Evolutionary conservation across 2,888 invertebrate genomes (phyloP).

Genomic region (Hymenopus coronatus): DNA sequence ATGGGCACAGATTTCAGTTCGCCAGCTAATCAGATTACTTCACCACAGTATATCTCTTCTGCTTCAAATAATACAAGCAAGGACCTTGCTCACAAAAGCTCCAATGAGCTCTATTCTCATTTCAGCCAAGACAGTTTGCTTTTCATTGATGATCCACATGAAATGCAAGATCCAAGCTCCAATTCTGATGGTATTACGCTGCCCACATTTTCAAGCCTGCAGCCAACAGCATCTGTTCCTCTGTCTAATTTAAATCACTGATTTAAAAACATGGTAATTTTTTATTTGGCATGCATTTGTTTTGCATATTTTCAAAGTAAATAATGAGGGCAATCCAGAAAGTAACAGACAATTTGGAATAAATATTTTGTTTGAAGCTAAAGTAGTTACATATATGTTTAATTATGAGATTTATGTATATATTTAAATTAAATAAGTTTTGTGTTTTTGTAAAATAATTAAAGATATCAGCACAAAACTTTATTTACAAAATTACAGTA

Average conservation of each 20-base stretch:
- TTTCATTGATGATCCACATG: constrained; percentile 21
- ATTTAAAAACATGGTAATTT: constrained; percentile 24
- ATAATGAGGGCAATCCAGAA: too few species aligned
- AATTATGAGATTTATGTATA: too few species aligned
- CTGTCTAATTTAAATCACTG: background rate
- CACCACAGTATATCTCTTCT: background rate
- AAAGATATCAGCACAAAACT: too few species aligned
- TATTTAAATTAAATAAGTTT: too few species aligned
- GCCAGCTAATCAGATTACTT: background rate
- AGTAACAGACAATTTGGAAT: too few species aligned
- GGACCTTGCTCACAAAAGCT: background rate
- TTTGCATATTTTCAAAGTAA: background rate
- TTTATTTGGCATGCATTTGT: background rate
- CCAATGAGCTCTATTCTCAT: constrained; percentile 20
- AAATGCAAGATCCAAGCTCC: constrained; percentile 6
- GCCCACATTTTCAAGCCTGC: constrained; percentile 29
- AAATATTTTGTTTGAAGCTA: too few species aligned
- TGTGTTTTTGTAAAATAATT: too few species aligned
- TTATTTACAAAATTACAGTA: too few species aligned
- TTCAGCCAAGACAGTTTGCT: constrained; percentile 22
- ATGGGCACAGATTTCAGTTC: background rate
- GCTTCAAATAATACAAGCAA: background rate
- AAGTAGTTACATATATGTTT: too few species aligned
- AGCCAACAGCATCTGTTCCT: constrained; percentile 3
- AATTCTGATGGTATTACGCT: constrained; percentile 23